Conservation (phyloP, 2,888 invertebrate species). For the Cephus nigrinus region DNA sequence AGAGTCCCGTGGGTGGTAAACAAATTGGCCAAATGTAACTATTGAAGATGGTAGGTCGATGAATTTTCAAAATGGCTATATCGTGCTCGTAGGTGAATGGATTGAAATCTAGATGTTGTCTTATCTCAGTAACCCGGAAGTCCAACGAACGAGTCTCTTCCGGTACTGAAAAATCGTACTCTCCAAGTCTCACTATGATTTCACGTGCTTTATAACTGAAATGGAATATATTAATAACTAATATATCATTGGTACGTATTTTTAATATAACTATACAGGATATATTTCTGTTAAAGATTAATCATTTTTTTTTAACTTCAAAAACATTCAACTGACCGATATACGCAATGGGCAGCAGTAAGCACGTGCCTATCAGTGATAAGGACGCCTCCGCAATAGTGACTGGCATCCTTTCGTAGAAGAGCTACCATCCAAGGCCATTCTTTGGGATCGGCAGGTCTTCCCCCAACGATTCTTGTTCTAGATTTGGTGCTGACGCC, state of each 20-base stretch:
- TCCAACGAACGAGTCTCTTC: conserved; percentile 80
- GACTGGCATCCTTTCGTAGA: conserved; percentile 72
- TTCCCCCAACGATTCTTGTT: conserved; percentile 72
- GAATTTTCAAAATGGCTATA: conserved; percentile 79
- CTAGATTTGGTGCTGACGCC: conserved; percentile 70
- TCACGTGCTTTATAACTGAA: conserved; percentile 72
- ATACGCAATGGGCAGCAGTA: conserved; percentile 80
- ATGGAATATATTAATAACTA: not conserved
- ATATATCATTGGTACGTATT: not conserved
- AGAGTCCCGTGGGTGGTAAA: conserved; percentile 75
- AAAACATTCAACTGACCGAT: not conserved
- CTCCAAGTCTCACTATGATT: conserved; percentile 80
- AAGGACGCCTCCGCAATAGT: conserved; percentile 84
- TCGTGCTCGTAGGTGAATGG: conserved; percentile 79
- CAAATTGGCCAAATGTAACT: conserved; percentile 88
- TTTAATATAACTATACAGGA: not conserved
- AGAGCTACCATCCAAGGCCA: conserved; percentile 91
- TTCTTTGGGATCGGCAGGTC: conserved; percentile 74
- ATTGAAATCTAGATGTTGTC: conserved; percentile 77
- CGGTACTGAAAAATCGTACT: conserved; percentile 78
- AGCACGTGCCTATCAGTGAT: conserved; percentile 83
- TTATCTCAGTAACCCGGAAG: conserved; percentile 75
- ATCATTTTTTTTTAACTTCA: not conserved
- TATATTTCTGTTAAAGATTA: not conserved
- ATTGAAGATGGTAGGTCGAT: conserved; percentile 76